A percentile compares a stretch with the other conserved stretches of the same genome.
phyloP scores from a whole-genome alignment of 2,888 invertebrate species.

The Brachyptera risi region DNA sequence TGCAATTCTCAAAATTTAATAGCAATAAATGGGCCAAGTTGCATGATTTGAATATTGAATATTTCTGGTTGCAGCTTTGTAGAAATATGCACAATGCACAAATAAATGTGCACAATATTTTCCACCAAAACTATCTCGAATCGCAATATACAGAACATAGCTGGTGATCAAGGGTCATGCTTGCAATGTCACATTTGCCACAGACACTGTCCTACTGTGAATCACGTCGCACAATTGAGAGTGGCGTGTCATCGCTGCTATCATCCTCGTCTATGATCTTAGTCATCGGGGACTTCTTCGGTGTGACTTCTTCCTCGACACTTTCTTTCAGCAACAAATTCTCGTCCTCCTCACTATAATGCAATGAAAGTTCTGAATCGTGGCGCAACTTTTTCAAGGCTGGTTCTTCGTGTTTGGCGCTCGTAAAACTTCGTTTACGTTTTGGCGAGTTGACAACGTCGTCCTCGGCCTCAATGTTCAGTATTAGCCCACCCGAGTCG shows the following conservation, averaged over 20 bases:
- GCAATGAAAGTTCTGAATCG: slow-evolving; percentile 66
- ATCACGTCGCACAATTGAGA: neutral
- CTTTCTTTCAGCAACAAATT: slow-evolving; percentile 42
- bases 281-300: neutral
- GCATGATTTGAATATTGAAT: no score
- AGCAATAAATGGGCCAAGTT: no score
- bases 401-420: neutral
- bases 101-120: no score
- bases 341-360: slow-evolving; percentile 64
- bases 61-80: no score
- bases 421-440: neutral
- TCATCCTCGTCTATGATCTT: slow-evolving; percentile 15
- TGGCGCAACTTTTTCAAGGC: slow-evolving; percentile 44
- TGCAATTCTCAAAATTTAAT: no score
- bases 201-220: no score
- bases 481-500: slow-evolving; percentile 46
- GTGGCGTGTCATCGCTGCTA: slow-evolving; percentile 8
- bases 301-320: neutral
- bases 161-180: no score
- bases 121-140: no score
- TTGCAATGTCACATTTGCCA: no score
- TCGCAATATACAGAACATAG: no score
- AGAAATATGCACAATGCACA: no score
- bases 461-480: slow-evolving; percentile 45
- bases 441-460: slow-evolving; percentile 15